Evolutionary conservation across 2,888 invertebrate species (phyloP), one percentile per base, ranked within the genome.

Genomic region (Octodonta nipae): DNA sequence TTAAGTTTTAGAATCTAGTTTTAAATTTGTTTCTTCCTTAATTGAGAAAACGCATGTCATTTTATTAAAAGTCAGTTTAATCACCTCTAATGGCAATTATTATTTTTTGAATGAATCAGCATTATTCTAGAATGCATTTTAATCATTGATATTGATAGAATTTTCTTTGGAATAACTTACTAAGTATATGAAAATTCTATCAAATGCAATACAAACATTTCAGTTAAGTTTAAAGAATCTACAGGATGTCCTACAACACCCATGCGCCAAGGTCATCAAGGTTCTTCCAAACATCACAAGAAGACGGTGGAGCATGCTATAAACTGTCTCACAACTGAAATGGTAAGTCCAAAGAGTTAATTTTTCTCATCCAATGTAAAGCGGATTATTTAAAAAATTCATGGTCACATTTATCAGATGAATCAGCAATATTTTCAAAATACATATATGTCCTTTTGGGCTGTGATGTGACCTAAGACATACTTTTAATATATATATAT

Each of bases 291-390:
- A 42, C 58, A 47, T 58, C 66, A 33, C 50, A 70, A 70, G 58
- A 69, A 73, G 45, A 71, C 74, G 27, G 75, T 76, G 49, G 76
- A 76, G 58, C 73, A 74, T 56, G 75, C 79, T 51, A 73, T 84
- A 57, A 82, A 80, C 63, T 81, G 79, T 63, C 75, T 84, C 53
- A 81, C 83, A 52, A 77, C 78, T 47, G 84, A 84, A 77, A 80
- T 84, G 80, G 82, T 84, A 67, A 79, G 78, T 73, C 52, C 42
- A 33, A 54, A 54, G 46, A 45, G 38, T 33, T 46, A 44, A 40
- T 33, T 12, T 3, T 12, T 12, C 8, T 12, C 8, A 26, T 5
- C 15, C 29, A n/a, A 14, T 29, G 4, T 10, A 22, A n/a, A n/a
- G 11, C 22, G 22, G 22, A 22, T 22, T 22, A 22, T 22, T 22